These are phyloP conservation scores for Drosophila melanosoma DNA, from an alignment of 2,888 invertebrate species.

Conservation along the genomic window DNA sequence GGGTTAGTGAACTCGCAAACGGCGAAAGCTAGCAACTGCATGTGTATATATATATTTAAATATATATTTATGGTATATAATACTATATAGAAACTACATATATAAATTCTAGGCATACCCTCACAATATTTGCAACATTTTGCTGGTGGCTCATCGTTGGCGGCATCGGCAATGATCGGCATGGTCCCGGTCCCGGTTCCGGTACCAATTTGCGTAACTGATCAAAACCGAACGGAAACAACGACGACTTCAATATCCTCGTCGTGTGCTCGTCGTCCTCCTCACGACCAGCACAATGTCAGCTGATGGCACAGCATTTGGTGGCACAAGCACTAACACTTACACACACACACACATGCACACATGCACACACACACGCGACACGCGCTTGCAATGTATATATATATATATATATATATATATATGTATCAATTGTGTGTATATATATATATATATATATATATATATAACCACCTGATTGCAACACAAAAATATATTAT, in stretches of 20 bases:
- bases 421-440: conserved; percentile 4
- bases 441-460: not conserved
- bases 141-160: conserved; percentile 90
- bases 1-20: conserved; percentile 72
- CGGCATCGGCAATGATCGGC: conserved; percentile 88
- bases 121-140: conserved; percentile 97
- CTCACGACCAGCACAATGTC: conserved; percentile 47
- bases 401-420: not conserved
- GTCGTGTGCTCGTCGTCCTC: conserved; percentile 17
- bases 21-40: conserved; percentile 21
- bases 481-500: conserved; percentile 22
- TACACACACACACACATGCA: conserved; percentile 11
- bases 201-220: conserved; percentile 28
- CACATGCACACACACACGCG: conserved; percentile 33
- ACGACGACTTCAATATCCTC: conserved; percentile 11
- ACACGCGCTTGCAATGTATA: conserved; percentile 39
- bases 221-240: conserved; percentile 18
- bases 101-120: conserved; percentile 87
- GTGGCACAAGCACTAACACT: conserved; percentile 28
- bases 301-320: conserved; percentile 50
- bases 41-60: conserved; percentile 7
- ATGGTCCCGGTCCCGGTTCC: conserved; percentile 84
- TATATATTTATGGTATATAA: conserved; percentile 4
- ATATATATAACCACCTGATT: conserved; percentile 16
- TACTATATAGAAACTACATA: conserved; percentile 25